Evolutionary conservation across 53 echinoderm and acorn worm genomes (phyloP), one percentile per base, ranked within the genome.

Genomic region (Stichopus horrens): DNA sequence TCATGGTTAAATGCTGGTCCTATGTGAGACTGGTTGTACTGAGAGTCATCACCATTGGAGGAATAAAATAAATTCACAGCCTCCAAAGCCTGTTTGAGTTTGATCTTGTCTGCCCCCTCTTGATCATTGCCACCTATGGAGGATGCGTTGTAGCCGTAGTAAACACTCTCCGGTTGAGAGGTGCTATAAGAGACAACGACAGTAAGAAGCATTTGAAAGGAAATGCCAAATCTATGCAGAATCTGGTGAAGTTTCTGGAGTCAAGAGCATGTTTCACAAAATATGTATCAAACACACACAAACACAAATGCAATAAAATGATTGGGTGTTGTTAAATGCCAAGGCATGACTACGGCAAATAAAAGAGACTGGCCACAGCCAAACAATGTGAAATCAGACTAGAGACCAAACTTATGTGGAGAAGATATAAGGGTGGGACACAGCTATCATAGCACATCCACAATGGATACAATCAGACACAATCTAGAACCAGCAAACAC

Each of bases 1-100:
- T 85, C 85, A 5, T 85, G 85, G 52, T 85, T 68, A 52, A 85
- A 85, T 8, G 85, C 85, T 58, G 85, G 85, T 18, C 85, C 85
- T 4, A 85, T 85, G 23, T 65, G 37, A 7, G 85, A 58, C 14
- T 85, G 23, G 16, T 85, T 85, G 23, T 65, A 85, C 10, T 16
- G 7, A 6, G 23, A 51, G 5, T 51, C 10, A 51, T 76, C 77
- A 4, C 14, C n/a, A 5, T 63, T 37, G 8, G 57, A 20, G 8
- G 57, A 57, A 67, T 59, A 85, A 7, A 65, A 59, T 58, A 66
- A 52, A 5, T 85, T 9, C 2, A 23, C 67, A 18, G 85, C 85
- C 19, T 65, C 9, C 18, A 85, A 4, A 7, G 85, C 21, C 22
- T 14, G 14, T 9, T 67, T 21, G 5, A 85, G 85, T 65, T 66